Percentiles rank a stretch among this genome's conserved stretches.
Conservation (phyloP, 1,140 invertebrate genomes). For the Heterodera schachtii region DNA sequence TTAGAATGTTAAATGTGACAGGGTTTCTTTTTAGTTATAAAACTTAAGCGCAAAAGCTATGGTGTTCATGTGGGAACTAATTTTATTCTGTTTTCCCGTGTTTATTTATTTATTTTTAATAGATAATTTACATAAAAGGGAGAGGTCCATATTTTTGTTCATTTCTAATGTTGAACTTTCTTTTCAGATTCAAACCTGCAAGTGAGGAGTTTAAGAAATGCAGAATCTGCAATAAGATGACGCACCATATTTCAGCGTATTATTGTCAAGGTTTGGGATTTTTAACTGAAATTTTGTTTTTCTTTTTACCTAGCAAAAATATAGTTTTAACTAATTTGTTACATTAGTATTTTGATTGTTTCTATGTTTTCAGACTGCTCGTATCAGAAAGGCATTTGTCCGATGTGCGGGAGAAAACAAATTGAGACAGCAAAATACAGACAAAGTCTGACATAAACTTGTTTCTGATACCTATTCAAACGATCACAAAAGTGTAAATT, state of each 20-base stretch:
- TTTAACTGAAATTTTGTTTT: not conserved
- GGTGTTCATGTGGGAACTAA: too few species aligned
- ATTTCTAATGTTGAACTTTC: not conserved
- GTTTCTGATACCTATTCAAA: not conserved
- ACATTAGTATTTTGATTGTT: constrained; percentile 21
- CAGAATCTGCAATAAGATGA: constrained; percentile 47
- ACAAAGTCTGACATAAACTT: constrained; percentile 19
- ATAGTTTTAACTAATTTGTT: not conserved
- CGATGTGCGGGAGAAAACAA: constrained; percentile 48
- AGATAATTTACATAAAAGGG: too few species aligned
- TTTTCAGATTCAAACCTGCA: constrained; percentile 44
- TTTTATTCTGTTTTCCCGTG: too few species aligned
- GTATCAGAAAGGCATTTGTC: constrained; percentile 51
- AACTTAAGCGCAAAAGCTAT: too few species aligned
- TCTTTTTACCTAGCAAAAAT: constrained; percentile 8
- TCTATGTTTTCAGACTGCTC: constrained; percentile 25
- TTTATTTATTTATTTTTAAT: too few species aligned
- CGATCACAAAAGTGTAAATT: too few species aligned
- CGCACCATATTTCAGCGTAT: constrained; percentile 44
- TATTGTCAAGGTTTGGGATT: constrained; percentile 37
- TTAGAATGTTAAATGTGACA: not conserved
- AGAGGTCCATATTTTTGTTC: too few species aligned
- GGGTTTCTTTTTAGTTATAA: not conserved
- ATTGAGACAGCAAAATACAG: constrained; percentile 39
- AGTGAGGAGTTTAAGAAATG: constrained; percentile 46